A percentile compares a stretch with the other conserved stretches of the same genome.
Conservation (phyloP, 1,140 invertebrate species). For the Pomacea maculata region DNA sequence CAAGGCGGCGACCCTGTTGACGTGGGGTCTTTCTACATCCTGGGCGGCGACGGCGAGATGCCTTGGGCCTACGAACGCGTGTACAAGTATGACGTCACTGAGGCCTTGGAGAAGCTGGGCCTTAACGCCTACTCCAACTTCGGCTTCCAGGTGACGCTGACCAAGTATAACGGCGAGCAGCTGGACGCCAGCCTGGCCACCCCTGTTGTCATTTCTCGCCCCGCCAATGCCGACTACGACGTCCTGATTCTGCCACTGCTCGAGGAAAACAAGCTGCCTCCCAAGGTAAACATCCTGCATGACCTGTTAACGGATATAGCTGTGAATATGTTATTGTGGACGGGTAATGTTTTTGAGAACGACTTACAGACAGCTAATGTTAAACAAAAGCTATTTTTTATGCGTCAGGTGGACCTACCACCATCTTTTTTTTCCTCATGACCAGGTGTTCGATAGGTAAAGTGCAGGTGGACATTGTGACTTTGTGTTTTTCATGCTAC, state of each 20-base stretch:
- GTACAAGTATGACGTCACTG: conserved; percentile 34
- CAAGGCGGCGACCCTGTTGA: neutral
- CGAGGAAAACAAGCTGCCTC: neutral
- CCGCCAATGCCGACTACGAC: conserved; percentile 17
- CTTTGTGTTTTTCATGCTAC: neutral
- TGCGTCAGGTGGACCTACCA: no score
- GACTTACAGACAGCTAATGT: no score
- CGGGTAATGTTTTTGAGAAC: no score
- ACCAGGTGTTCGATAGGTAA: no score
- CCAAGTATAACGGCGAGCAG: conserved; percentile 8
- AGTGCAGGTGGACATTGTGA: no score
- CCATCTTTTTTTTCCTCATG: no score
- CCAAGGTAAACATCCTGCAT: conserved; percentile 2
- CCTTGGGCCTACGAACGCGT: conserved; percentile 36
- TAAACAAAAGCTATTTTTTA: no score
- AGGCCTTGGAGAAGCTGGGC: conserved; percentile 9
- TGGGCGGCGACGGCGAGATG: conserved; percentile 39
- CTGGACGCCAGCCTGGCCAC: conserved; percentile 7
- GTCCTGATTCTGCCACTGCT: conserved; percentile 12
- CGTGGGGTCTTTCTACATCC: conserved; percentile 28
- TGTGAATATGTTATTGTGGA: no score
- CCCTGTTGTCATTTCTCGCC: conserved; percentile 13
- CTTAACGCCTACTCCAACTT: neutral
- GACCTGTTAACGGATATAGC: no score
- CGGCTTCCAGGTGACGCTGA: conserved; percentile 16